Percentiles rank a stretch among this genome's conserved stretches.
Evolutionary conservation across 2,888 invertebrate genomes (phyloP).

Genomic region (Melinopterus prodromus): DNA sequence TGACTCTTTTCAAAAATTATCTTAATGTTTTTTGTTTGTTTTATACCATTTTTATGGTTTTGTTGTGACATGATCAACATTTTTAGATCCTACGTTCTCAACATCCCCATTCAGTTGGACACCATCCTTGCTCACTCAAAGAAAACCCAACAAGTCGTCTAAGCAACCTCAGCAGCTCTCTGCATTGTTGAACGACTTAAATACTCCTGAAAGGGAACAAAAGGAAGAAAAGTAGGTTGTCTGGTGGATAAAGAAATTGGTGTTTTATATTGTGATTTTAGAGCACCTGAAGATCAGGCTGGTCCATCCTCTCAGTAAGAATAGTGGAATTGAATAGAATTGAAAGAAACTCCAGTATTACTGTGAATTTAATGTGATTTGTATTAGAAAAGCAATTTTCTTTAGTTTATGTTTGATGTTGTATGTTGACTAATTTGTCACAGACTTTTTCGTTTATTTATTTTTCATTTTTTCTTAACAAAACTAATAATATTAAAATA

Average conservation of each 20-base stretch:
- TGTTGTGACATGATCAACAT: too few relatives aligned
- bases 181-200: slow-evolving; percentile 42
- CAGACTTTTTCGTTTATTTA: neutral
- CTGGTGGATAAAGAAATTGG: neutral
- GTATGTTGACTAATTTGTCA: neutral
- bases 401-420: neutral
- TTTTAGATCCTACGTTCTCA: slow-evolving; percentile 37
- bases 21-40: neutral
- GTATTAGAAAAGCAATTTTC: neutral
- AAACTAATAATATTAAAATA: neutral
- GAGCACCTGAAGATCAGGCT: neutral
- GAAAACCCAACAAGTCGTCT: slow-evolving; percentile 48
- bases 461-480: neutral
- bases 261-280: slow-evolving; percentile 8
- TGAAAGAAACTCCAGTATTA: neutral
- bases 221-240: slow-evolving; percentile 39
- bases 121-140: slow-evolving; percentile 54
- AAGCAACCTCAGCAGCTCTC: slow-evolving; percentile 43
- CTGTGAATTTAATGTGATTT: slow-evolving; percentile 4
- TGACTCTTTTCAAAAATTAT: slow-evolving; percentile 8
- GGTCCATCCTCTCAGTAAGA: neutral
- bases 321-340: neutral
- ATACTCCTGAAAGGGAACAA: slow-evolving; percentile 55
- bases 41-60: too few relatives aligned
- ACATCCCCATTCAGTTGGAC: slow-evolving; percentile 58